Conservation (phyloP, 2,113 vertebrate species). For the Puffinus mauretanicus region DNA sequence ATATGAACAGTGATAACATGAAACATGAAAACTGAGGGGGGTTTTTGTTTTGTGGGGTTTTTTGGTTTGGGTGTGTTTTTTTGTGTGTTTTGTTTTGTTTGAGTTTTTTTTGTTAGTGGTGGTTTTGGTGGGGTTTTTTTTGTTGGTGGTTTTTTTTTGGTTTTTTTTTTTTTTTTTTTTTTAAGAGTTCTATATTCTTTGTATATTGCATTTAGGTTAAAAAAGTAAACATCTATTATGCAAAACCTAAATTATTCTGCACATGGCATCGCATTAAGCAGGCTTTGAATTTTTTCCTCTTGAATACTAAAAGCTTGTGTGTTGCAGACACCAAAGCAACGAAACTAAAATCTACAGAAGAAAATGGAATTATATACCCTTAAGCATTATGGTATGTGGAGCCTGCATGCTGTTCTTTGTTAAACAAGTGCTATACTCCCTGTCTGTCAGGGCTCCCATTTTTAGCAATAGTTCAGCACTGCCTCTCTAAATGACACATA, state of each 20-base stretch:
- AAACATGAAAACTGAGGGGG: neutral
- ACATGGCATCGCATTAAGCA: neutral
- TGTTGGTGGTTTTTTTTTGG: no score
- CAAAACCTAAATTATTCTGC: neutral
- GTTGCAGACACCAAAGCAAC: neutral
- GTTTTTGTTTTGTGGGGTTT: neutral
- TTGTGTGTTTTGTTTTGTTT: no score
- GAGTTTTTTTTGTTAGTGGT: no score
- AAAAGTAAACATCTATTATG: neutral
- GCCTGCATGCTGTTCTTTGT: constrained; percentile 57
- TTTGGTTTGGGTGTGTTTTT: rapidly evolving
- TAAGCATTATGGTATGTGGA: constrained; percentile 20
- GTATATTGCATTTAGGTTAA: neutral
- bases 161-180: no score
- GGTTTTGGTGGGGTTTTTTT: no score
- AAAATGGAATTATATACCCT: constrained; percentile 47
- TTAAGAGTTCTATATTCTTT: neutral
- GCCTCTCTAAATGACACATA: constrained; percentile 14
- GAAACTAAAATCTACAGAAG: constrained; percentile 18
- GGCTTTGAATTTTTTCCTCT: neutral
- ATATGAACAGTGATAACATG: neutral
- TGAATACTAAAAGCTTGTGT: neutral
- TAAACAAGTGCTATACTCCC: constrained; percentile 51
- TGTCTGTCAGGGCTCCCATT: constrained; percentile 20
- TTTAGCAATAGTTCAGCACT: constrained; percentile 17